Percentiles rank a stretch among this genome's conserved stretches.
Evolutionary conservation across 2,888 invertebrate genomes (phyloP).

Genomic region (Coenonympha arcania): DNA sequence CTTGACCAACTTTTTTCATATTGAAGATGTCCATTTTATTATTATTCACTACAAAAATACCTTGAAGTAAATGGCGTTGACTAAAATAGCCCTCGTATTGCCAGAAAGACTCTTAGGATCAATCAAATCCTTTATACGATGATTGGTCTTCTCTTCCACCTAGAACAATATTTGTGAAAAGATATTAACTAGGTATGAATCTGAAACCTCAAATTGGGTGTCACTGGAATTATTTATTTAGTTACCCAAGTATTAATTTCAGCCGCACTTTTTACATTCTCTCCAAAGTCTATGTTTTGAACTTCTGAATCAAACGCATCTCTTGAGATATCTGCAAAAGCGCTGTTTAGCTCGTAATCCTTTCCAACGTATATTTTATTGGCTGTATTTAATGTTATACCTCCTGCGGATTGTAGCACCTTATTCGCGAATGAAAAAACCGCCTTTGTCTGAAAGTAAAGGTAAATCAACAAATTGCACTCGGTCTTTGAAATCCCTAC

Average conservation of each 20-base stretch:
- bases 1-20: too few species aligned
- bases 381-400: constrained; percentile 76
- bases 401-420: constrained; percentile 41
- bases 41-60: constrained; percentile 42
- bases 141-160: constrained; percentile 61
- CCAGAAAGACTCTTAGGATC: constrained; percentile 59
- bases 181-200: background rate
- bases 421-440: constrained; percentile 39
- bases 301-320: constrained; percentile 77
- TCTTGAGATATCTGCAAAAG: constrained; percentile 71
- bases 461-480: too few species aligned
- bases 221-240: background rate
- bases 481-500: too few species aligned
- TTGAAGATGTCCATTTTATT: background rate
- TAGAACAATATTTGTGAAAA: constrained; percentile 29
- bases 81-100: constrained; percentile 78
- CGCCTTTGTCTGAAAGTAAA: constrained; percentile 42
- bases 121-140: constrained; percentile 74
- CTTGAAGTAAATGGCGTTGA: constrained; percentile 91
- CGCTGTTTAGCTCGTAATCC: constrained; percentile 59
- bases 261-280: constrained; percentile 54
- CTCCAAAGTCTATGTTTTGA: constrained; percentile 75
- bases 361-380: constrained; percentile 79
- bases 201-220: background rate
- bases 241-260: constrained; percentile 84